A percentile compares a stretch with the other conserved stretches of the same genome.
Evolutionary conservation across 2,888 invertebrate genomes (phyloP).

Genomic region (Latheticus oryzae): DNA sequence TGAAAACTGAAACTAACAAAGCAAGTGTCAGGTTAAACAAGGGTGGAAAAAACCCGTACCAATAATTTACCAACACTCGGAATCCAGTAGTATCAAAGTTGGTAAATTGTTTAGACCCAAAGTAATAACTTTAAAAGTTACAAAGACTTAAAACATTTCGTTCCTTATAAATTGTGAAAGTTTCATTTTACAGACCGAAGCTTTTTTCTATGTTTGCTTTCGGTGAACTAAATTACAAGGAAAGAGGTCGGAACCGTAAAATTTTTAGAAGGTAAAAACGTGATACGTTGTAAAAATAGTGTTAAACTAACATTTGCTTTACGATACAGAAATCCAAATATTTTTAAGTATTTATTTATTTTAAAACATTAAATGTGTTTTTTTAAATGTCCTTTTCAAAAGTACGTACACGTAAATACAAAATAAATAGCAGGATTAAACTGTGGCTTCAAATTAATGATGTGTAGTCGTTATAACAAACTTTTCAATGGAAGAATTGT

Average conservation of each 20-base stretch:
- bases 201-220: no score
- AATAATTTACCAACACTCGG: no score
- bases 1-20: constrained; percentile 26
- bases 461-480: no score
- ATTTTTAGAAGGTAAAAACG: constrained; percentile 6
- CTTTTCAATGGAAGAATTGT: no score
- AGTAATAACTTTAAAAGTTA: not conserved
- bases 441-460: no score
- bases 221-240: not conserved
- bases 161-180: constrained; percentile 4
- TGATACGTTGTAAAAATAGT: constrained; percentile 1
- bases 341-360: no score
- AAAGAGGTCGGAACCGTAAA: not conserved
- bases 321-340: no score
- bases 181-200: no score
- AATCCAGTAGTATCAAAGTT: not conserved
- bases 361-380: no score
- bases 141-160: constrained; percentile 2
- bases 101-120: not conserved
- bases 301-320: constrained; percentile 15
- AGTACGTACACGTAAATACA: no score
- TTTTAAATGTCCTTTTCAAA: no score
- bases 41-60: constrained; percentile 18
- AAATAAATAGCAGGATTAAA: no score
- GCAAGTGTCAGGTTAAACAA: constrained; percentile 24